A percentile compares a stretch with the other conserved stretches of the same genome.
These are phyloP conservation scores for Amazona guildingii DNA, from an alignment of 2,113 vertebrate species.

Conservation along the genomic window DNA sequence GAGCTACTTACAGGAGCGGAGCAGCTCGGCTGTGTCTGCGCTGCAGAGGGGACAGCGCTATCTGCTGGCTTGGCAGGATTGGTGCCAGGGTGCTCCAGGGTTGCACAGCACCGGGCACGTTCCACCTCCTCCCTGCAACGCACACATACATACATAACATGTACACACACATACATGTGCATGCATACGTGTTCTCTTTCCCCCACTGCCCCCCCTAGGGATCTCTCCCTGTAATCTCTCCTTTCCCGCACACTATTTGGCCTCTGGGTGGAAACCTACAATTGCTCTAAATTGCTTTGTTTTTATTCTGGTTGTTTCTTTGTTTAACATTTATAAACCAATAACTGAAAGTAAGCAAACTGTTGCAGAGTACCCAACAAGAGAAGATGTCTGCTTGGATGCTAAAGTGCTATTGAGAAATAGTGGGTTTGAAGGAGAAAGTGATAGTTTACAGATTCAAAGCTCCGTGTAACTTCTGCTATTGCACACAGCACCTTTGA, in stretches of 20 bases:
- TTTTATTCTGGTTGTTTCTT: background rate
- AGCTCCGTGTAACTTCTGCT: background rate
- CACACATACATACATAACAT: fast-evolving
- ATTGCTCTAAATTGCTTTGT: background rate
- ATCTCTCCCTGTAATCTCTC: background rate
- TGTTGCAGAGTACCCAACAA: background rate
- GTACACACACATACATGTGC: fast-evolving
- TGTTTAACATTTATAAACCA: background rate
- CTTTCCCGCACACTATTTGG: background rate
- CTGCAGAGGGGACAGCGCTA: background rate
- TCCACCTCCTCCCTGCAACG: background rate
- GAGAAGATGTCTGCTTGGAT: background rate
- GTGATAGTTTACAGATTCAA: background rate
- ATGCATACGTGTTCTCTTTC: fast-evolving
- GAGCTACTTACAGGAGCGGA: background rate
- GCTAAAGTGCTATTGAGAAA: background rate
- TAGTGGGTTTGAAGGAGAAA: background rate
- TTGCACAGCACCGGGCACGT: fast-evolving
- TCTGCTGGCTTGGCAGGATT: background rate
- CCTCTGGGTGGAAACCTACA: fast-evolving
- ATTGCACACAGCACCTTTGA: background rate
- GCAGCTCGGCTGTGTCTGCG: background rate
- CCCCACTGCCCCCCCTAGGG: fast-evolving
- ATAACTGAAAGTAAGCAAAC: background rate
- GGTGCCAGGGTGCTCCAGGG: fast-evolving